phyloP scores from a whole-genome alignment of 2,113 vertebrate species.

The Cololabis saira region DNA sequence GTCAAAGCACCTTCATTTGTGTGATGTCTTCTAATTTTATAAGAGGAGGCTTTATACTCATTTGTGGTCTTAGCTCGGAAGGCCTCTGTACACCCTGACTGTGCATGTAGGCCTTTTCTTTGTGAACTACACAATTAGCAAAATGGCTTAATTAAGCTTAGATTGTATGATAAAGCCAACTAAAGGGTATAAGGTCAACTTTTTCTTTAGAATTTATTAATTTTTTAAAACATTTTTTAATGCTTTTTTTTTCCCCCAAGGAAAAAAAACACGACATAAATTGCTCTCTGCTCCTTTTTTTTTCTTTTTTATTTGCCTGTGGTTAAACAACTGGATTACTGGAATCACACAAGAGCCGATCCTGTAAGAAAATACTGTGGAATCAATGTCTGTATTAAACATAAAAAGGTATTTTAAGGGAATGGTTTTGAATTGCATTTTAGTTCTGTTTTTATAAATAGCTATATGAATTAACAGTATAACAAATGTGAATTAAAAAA shows the following conservation, averaged over 20 bases:
- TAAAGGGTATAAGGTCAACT: conserved; percentile 45
- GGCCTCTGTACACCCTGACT: conserved; percentile 48
- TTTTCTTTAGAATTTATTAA: conserved; percentile 37
- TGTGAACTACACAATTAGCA: conserved; percentile 45
- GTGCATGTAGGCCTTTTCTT: conserved; percentile 61
- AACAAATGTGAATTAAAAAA: conserved; percentile 82
- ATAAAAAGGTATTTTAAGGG: conserved; percentile 78
- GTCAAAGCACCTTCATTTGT: conserved; percentile 70
- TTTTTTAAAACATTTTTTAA: conserved; percentile 9
- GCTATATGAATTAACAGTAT: conserved; percentile 82
- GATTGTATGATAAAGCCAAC: conserved; percentile 52
- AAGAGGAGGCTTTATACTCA: conserved; percentile 54
- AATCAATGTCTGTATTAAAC: conserved; percentile 77
- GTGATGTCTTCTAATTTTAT: conserved; percentile 69
- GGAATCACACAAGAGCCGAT: conserved; percentile 57
- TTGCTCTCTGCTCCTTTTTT: conserved; percentile 46
- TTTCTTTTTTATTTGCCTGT: conserved; percentile 60
- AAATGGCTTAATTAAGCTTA: conserved; percentile 56
- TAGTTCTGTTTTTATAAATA: conserved; percentile 78
- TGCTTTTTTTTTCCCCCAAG: conserved; percentile 11
- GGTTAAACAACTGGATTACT: conserved; percentile 55
- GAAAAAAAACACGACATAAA: conserved; percentile 39
- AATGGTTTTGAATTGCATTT: conserved; percentile 74
- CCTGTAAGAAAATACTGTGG: conserved; percentile 73
- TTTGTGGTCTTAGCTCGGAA: conserved; percentile 50